phyloP scores from a whole-genome alignment of 2,888 invertebrate genomes.

The Plusia festucae region DNA sequence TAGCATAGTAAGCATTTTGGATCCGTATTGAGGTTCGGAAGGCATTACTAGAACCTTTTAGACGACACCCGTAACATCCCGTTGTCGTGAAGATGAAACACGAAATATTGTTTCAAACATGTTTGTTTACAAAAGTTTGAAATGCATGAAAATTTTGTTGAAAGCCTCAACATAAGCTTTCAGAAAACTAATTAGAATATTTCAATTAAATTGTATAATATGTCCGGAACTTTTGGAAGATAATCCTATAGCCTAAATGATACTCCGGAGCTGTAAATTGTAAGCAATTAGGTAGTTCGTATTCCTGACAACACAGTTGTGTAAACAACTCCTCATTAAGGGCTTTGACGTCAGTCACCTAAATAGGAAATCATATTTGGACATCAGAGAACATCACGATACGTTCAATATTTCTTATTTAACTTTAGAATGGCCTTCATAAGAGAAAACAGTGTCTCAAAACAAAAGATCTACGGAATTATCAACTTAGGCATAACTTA shows the following conservation, averaged over 20 bases:
- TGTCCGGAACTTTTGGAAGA: not conserved
- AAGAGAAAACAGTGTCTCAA: conserved; percentile 13
- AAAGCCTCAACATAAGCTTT: not conserved
- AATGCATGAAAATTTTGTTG: not conserved
- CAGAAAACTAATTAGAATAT: not conserved
- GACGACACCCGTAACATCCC: too few species aligned
- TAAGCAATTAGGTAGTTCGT: conserved; percentile 19
- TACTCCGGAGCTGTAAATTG: conserved; percentile 21
- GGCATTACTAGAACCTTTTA: too few species aligned
- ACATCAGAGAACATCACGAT: conserved; percentile 13
- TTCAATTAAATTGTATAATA: not conserved
- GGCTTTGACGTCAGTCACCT: conserved; percentile 33
- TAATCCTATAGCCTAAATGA: not conserved
- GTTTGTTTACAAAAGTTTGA: too few species aligned
- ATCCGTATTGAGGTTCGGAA: too few species aligned
- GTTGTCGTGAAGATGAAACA: too few species aligned
- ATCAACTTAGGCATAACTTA: conserved; percentile 42
- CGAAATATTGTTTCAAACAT: not conserved
- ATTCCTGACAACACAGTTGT: conserved; percentile 22
- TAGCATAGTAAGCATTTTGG: too few species aligned
- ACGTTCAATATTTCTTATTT: not conserved
- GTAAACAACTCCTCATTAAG: conserved; percentile 45
- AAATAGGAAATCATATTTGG: conserved; percentile 40
- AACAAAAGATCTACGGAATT: conserved; percentile 26
- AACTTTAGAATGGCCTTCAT: not conserved